Conservation (phyloP, 2,888 invertebrate genomes). For the Drosophila sordidula region DNA sequence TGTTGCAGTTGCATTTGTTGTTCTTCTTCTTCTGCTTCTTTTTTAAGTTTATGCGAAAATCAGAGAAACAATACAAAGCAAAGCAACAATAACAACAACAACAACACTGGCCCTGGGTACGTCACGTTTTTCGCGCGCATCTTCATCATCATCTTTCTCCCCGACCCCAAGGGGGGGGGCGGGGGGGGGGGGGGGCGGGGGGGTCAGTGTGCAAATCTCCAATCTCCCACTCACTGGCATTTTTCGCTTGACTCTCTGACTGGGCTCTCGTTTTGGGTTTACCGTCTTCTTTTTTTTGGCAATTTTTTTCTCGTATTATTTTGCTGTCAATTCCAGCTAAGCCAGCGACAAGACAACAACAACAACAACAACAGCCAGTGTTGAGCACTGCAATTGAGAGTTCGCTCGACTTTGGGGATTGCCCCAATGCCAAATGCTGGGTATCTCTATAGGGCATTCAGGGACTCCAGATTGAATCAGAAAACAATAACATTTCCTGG, state of each 20-base stretch:
- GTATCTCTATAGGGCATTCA: not conserved
- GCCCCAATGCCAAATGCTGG: conserved; percentile 18
- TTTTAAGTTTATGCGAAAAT: conserved; percentile 1
- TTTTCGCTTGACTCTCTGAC: not conserved
- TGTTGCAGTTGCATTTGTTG: conserved; percentile 39
- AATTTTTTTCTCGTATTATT: conserved; percentile 52
- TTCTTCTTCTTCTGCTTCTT: conserved; percentile 4
- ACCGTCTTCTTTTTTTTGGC: conserved; percentile 19
- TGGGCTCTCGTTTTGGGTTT: not conserved
- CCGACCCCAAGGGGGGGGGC: not conserved
- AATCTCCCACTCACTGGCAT: conserved; percentile 23
- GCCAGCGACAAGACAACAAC: conserved; percentile 18
- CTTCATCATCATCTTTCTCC: conserved; percentile 63
- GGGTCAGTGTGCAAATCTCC: conserved; percentile 2
- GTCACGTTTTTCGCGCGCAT: conserved; percentile 71
- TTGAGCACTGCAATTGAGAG: conserved; percentile 14
- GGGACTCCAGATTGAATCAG: not conserved
- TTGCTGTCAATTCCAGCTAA: conserved; percentile 57
- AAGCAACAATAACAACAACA: conserved; percentile 4
- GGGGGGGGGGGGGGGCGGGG: not conserved
- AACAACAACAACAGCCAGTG: conserved; percentile 15
- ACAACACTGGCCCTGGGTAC: conserved; percentile 49
- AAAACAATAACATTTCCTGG: conserved; percentile 2
- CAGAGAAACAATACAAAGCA: conserved; percentile 15
- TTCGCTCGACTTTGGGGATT: conserved; percentile 6